Percentiles rank a stretch among this genome's conserved stretches.
Conservation (phyloP, 2,797 vertebrate genomes). For the Enteromius fasciolatus region DNA sequence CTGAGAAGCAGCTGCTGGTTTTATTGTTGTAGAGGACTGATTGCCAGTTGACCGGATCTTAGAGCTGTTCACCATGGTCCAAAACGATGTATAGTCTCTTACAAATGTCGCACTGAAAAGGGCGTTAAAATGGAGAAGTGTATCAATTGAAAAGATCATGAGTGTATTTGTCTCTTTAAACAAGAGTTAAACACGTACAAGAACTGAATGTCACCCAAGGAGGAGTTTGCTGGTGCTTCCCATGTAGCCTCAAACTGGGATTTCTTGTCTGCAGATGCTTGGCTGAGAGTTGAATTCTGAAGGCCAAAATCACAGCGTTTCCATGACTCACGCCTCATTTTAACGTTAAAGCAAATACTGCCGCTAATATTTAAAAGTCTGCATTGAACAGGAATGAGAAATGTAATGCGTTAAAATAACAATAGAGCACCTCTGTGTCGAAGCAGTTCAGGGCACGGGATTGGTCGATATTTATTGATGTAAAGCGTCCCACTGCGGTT, state of each 20-base stretch:
- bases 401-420: background rate
- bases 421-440: conserved; percentile 53
- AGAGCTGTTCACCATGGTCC: conserved; percentile 52
- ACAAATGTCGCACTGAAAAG: conserved; percentile 51
- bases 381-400: background rate
- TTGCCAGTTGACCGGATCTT: background rate
- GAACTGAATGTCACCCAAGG: conserved; percentile 37
- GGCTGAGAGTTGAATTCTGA: conserved; percentile 51
- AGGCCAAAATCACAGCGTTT: conserved; percentile 2
- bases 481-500: conserved; percentile 65
- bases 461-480: conserved; percentile 52
- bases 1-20: background rate
- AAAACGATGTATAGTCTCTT: conserved; percentile 3
- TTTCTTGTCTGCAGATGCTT: conserved; percentile 40
- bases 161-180: background rate
- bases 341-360: conserved; percentile 1
- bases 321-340: conserved; percentile 15
- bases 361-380: conserved; percentile 29
- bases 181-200: conserved; percentile 14
- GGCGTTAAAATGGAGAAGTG: background rate
- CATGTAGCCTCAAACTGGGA: conserved; percentile 41
- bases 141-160: background rate
- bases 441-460: conserved; percentile 61
- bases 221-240: conserved; percentile 30
- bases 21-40: background rate